phyloP scores from a whole-genome alignment of 2,888 invertebrate species.

The Imbricaverruca yamaguchii region DNA sequence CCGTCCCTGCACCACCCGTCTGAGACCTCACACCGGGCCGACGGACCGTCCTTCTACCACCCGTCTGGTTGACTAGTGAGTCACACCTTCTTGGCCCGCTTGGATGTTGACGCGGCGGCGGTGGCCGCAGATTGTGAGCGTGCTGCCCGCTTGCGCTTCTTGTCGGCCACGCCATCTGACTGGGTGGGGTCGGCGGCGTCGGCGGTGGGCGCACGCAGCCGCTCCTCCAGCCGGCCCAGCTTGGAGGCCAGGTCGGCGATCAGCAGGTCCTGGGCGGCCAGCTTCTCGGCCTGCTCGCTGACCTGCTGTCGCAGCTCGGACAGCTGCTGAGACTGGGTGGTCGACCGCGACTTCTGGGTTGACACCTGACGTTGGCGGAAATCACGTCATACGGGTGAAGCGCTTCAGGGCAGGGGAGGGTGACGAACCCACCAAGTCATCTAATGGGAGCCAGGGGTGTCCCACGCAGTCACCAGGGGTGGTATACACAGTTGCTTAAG shows the following conservation, averaged over 20 bases:
- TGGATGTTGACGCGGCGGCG: background rate
- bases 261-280: background rate
- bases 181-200: background rate
- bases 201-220: background rate
- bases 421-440: too few relatives aligned
- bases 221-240: background rate
- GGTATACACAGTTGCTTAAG: too few relatives aligned
- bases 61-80: too few relatives aligned
- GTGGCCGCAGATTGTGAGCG: slow-evolving; percentile 12
- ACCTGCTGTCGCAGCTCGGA: slow-evolving; percentile 5
- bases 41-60: too few relatives aligned
- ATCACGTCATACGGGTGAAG: too few relatives aligned
- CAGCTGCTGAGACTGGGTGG: background rate
- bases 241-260: background rate
- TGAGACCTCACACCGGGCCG: too few relatives aligned
- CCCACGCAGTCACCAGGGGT: too few relatives aligned
- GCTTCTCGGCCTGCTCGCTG: slow-evolving; percentile 5
- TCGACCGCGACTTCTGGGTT: background rate
- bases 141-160: background rate
- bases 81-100: too few relatives aligned
- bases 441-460: too few relatives aligned
- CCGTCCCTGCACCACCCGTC: too few relatives aligned
- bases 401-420: too few relatives aligned
- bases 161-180: background rate
- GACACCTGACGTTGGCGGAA: background rate